Conservation (phyloP, 2,797 vertebrate genomes). For the Gouania willdenowi region DNA sequence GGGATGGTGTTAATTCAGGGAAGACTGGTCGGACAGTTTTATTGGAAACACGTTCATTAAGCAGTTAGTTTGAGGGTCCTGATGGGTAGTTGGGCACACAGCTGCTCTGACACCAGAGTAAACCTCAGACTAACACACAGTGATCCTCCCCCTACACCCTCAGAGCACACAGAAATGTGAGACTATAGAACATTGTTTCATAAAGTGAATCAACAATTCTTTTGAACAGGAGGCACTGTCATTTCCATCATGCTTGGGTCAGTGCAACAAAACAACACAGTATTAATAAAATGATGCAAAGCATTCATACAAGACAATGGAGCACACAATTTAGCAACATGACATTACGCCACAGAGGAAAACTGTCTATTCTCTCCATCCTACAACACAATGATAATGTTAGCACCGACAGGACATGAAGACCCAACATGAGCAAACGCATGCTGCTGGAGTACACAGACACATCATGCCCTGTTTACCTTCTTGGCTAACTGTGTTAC, state of each 20-base stretch:
- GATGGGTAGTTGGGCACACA: constrained; percentile 48
- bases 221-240: too few relatives aligned
- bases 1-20: constrained; percentile 1
- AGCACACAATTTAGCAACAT: constrained; percentile 46
- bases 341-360: constrained; percentile 46
- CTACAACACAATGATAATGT: constrained; percentile 48
- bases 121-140: constrained; percentile 16
- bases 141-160: constrained; percentile 22
- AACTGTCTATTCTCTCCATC: constrained; percentile 55
- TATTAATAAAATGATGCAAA: constrained; percentile 33
- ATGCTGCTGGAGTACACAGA: constrained; percentile 38
- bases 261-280: constrained; percentile 36
- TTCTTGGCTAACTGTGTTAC: constrained; percentile 75
- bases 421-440: constrained; percentile 44
- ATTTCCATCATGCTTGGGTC: constrained; percentile 49
- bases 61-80: too few relatives aligned
- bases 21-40: constrained; percentile 1
- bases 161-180: constrained; percentile 12
- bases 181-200: not conserved
- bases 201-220: not conserved
- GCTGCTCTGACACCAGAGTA: constrained; percentile 39
- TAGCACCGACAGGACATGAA: constrained; percentile 44
- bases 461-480: constrained; percentile 71
- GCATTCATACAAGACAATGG: constrained; percentile 49
- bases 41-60: constrained; percentile 4